Conservation (phyloP, 2,797 vertebrate species). For the Sphenopsis melanotis region DNA sequence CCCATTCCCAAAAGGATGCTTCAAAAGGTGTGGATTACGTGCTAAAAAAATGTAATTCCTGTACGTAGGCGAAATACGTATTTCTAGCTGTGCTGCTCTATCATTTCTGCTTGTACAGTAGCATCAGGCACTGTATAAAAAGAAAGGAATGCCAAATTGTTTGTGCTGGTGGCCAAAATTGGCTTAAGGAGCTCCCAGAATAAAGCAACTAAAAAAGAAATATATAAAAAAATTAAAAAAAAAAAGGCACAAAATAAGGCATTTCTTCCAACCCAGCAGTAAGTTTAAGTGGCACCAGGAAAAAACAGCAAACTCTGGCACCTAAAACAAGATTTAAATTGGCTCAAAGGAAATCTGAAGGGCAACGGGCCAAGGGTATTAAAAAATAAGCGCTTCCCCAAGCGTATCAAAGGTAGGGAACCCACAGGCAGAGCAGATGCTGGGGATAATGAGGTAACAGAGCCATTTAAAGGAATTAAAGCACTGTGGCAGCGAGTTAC, state of each 20-base stretch:
- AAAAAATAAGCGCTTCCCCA: neutral
- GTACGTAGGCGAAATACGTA: neutral
- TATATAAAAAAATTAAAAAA: no score
- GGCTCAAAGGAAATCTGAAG: neutral
- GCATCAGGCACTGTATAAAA: neutral
- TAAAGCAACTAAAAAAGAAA: conserved; percentile 11
- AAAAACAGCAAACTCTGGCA: neutral
- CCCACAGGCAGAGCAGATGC: neutral
- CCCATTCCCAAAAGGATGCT: neutral
- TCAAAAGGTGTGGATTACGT: neutral
- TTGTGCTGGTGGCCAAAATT: neutral
- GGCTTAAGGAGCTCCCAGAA: conserved; percentile 9
- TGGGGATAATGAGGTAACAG: neutral
- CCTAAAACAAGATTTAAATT: neutral
- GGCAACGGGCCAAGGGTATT: neutral
- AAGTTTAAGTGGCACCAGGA: neutral
- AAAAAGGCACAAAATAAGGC: neutral
- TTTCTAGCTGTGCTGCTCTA: conserved; percentile 8
- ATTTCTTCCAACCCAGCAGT: neutral
- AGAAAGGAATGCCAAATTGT: conserved; percentile 47
- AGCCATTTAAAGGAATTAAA: neutral
- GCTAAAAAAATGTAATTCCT: neutral
- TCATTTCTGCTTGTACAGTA: conserved; percentile 21
- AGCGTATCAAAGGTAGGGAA: neutral
- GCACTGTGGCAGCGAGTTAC: neutral